Evolutionary conservation across 2,797 vertebrate species (phyloP).

Genomic region (Catharus ustulatus): DNA sequence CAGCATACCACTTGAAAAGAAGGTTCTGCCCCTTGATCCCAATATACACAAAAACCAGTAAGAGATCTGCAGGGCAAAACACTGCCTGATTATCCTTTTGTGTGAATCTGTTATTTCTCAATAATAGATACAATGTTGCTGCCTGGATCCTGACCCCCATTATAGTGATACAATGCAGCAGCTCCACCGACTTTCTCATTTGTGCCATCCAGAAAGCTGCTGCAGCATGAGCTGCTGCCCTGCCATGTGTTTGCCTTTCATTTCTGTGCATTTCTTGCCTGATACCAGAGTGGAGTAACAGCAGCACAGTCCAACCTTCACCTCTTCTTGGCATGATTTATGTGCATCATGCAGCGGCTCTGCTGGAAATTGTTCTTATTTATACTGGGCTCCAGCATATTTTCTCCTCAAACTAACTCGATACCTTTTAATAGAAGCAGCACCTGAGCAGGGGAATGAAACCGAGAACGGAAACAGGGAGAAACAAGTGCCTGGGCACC

Average conservation of each 20-base stretch:
- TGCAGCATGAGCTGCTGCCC: accelerated
- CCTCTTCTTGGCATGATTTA: constrained; percentile 28
- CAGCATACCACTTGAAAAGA: not conserved
- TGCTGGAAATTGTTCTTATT: constrained; percentile 21
- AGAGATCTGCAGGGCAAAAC: not conserved
- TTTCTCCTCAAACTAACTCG: not conserved
- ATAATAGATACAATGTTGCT: not conserved
- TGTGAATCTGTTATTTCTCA: not conserved
- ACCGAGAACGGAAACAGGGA: not conserved
- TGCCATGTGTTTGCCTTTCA: not conserved
- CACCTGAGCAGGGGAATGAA: not conserved
- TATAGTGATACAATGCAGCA: not conserved
- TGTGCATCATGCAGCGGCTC: not conserved
- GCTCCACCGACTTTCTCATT: not conserved
- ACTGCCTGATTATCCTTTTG: not conserved
- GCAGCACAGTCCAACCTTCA: not conserved
- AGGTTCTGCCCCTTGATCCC: not conserved
- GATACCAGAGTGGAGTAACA: not conserved
- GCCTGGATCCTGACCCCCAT: not conserved
- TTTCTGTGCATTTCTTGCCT: not conserved
- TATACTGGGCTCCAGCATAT: not conserved
- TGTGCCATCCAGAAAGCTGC: not conserved
- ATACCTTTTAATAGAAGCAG: not conserved
- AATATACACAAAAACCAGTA: not conserved
- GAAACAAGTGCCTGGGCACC: not conserved